These are phyloP conservation scores for human DNA, from an alignment of 2,113 vertebrate genomes.

Conservation along the genomic window DNA sequence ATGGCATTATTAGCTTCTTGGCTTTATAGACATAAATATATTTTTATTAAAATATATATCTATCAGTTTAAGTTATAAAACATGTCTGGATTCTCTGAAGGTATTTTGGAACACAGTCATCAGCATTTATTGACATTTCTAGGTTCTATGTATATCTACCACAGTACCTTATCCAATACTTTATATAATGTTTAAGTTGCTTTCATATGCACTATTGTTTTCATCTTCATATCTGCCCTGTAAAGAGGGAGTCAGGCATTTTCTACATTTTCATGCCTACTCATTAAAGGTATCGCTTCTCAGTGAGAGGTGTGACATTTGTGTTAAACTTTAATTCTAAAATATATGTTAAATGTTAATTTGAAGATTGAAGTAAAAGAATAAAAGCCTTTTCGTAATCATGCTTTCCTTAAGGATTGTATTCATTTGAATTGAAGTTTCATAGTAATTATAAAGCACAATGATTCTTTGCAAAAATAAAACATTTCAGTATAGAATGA, in stretches of 20 bases:
- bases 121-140: neutral
- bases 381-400: neutral
- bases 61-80: neutral
- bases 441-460: neutral
- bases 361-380: neutral
- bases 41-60: neutral
- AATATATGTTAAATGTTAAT: neutral
- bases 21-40: neutral
- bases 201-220: neutral
- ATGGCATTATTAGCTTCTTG: neutral
- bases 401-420: neutral
- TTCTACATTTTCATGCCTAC: neutral
- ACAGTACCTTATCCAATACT: neutral
- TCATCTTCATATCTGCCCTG: neutral
- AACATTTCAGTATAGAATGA: neutral
- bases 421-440: neutral
- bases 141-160: neutral
- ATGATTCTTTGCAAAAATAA: neutral
- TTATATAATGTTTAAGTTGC: neutral
- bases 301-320: neutral
- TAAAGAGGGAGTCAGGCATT: neutral
- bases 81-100: neutral
- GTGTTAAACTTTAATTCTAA: neutral
- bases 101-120: neutral
- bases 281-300: neutral